Conservation (phyloP, 2,888 invertebrate species). For the Apodemia zela region DNA sequence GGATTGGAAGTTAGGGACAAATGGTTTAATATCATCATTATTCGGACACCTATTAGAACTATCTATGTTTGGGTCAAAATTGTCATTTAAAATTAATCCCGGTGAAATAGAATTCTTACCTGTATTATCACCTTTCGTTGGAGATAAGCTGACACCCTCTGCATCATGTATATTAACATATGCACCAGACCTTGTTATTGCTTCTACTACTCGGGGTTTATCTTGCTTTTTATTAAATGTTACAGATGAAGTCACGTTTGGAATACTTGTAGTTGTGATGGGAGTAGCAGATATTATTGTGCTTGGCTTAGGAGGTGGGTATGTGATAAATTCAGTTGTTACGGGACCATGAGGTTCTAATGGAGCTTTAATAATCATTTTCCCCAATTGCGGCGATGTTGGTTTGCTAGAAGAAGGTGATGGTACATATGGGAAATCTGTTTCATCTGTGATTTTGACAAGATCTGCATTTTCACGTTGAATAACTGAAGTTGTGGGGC, state of each 20-base stretch:
- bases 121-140: slow-evolving; percentile 83
- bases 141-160: slow-evolving; percentile 79
- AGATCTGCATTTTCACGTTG: slow-evolving; percentile 64
- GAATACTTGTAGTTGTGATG: slow-evolving; percentile 48
- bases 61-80: slow-evolving; percentile 42
- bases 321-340: slow-evolving; percentile 79
- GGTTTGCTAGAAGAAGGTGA: slow-evolving; percentile 69
- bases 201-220: slow-evolving; percentile 67
- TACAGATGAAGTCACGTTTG: slow-evolving; percentile 41
- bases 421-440: slow-evolving; percentile 68
- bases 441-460: slow-evolving; percentile 63
- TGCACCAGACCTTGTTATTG: slow-evolving; percentile 80
- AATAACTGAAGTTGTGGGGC: slow-evolving; percentile 60
- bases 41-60: slow-evolving; percentile 43
- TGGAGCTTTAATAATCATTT: slow-evolving; percentile 82
- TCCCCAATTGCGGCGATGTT: slow-evolving; percentile 83
- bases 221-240: slow-evolving; percentile 53
- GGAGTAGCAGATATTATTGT: slow-evolving; percentile 82
- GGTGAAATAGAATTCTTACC: slow-evolving; percentile 77
- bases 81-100: slow-evolving; percentile 36
- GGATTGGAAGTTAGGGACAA: slow-evolving; percentile 71
- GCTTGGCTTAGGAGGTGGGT: slow-evolving; percentile 79
- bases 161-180: slow-evolving; percentile 87
- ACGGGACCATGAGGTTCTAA: slow-evolving; percentile 61
- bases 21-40: slow-evolving; percentile 60